These are phyloP conservation scores for Rhinatrema bivittatum DNA, from an alignment of 2,797 vertebrate species.

Conservation along the genomic window DNA sequence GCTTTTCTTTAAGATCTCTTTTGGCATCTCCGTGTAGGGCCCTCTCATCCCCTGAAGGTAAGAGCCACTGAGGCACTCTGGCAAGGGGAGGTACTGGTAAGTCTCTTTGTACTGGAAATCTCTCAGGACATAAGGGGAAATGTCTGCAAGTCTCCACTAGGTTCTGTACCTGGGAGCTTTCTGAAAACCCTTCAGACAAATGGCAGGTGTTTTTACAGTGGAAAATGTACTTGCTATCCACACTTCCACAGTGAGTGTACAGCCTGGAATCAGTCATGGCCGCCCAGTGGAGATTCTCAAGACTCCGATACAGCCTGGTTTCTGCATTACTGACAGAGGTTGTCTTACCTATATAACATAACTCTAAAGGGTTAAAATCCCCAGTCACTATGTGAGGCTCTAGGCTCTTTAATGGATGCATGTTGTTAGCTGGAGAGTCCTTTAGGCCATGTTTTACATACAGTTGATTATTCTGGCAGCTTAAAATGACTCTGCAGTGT, in stretches of 20 bases:
- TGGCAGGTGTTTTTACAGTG: constrained; percentile 60
- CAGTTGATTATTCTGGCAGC: constrained; percentile 67
- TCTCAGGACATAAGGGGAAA: constrained; percentile 50
- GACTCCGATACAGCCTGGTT: constrained; percentile 71
- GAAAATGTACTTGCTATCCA: constrained; percentile 71
- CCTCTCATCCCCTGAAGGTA: constrained; percentile 63
- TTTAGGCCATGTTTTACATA: constrained; percentile 66
- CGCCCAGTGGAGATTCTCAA: constrained; percentile 82
- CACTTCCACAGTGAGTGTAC: constrained; percentile 55
- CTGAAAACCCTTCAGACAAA: constrained; percentile 61
- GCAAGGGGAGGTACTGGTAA: constrained; percentile 53
- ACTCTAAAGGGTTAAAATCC: constrained; percentile 15
- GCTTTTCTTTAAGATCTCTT: constrained; percentile 73
- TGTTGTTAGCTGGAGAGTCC: constrained; percentile 55
- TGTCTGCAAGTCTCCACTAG: constrained; percentile 43
- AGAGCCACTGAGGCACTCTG: constrained; percentile 61
- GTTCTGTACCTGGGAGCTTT: constrained; percentile 38
- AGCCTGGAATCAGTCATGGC: constrained; percentile 51
- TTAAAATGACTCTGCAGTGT: constrained; percentile 44
- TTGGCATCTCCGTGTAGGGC: constrained; percentile 43
- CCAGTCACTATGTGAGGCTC: constrained; percentile 31
- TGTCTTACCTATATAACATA: constrained; percentile 21
- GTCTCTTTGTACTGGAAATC: constrained; percentile 48
- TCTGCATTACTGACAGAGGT: constrained; percentile 17
- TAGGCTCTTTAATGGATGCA: constrained; percentile 53